A percentile compares a stretch with the other conserved stretches of the same genome.
These are phyloP conservation scores for Macroramphosus scolopax DNA, from an alignment of 2,797 vertebrate genomes.

Conservation along the genomic window DNA sequence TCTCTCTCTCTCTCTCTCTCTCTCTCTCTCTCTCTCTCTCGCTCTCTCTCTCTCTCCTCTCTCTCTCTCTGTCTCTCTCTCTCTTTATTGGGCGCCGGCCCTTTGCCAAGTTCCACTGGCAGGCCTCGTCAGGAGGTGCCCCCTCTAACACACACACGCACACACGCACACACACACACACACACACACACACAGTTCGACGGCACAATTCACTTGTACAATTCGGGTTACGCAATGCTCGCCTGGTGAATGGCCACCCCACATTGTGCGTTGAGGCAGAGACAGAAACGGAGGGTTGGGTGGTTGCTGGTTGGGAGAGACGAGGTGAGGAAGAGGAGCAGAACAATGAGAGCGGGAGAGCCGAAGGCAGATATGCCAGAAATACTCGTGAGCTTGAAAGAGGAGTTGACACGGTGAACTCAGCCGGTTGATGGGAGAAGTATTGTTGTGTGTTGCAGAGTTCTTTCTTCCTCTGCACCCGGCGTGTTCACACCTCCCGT, in stretches of 20 bases:
- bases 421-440: too few species aligned
- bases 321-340: constrained; percentile 23
- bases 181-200: constrained; percentile 47
- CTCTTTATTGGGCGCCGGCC: constrained; percentile 52
- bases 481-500: too few species aligned
- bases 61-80: too few species aligned
- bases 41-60: constrained; percentile 30
- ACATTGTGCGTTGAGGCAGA: constrained; percentile 63
- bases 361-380: neutral
- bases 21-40: constrained; percentile 2
- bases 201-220: constrained; percentile 68
- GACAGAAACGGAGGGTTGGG: too few species aligned
- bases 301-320: too few species aligned
- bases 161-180: constrained; percentile 32
- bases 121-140: constrained; percentile 53
- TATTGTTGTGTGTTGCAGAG: too few species aligned
- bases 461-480: too few species aligned
- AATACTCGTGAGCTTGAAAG: too few species aligned
- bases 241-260: constrained; percentile 64
- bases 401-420: too few species aligned
- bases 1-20: constrained; percentile 18
- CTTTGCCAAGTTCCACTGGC: constrained; percentile 59
- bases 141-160: constrained; percentile 36
- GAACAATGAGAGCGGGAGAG: constrained; percentile 13
- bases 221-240: constrained; percentile 72